Evolutionary conservation across 2,113 vertebrate genomes (phyloP).

Genomic region (Microcebus ravelobensis): DNA sequence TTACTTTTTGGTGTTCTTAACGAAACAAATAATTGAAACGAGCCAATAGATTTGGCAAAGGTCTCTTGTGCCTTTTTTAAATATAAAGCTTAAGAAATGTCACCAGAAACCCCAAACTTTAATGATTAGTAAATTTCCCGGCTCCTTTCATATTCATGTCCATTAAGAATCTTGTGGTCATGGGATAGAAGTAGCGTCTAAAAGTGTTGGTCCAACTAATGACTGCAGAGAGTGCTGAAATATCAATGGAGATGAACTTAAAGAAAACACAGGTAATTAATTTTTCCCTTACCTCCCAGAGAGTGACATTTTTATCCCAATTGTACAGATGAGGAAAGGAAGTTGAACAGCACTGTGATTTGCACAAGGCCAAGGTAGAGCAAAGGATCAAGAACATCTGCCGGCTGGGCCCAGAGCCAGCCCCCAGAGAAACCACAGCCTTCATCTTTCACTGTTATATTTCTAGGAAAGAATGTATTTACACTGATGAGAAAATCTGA

Average conservation of each 20-base stretch:
- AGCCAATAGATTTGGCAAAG: neutral
- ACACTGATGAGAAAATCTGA: neutral
- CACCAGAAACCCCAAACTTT: neutral
- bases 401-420: neutral
- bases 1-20: neutral
- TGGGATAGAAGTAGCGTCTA: neutral
- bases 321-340: neutral
- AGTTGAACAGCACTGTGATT: neutral
- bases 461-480: conserved; percentile 38
- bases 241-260: conserved; percentile 26
- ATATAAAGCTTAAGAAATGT: neutral
- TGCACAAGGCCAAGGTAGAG: conserved; percentile 19
- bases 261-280: conserved; percentile 63
- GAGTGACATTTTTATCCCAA: neutral
- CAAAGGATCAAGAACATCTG: neutral
- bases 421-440: neutral
- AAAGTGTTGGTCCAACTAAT: neutral
- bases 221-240: conserved; percentile 14
- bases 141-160: conserved; percentile 41
- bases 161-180: neutral
- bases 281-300: conserved; percentile 67
- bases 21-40: neutral
- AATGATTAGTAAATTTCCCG: neutral
- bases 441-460: neutral
- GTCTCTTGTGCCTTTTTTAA: neutral